Evolutionary conservation across 2,888 invertebrate genomes (phyloP).

Genomic region (Physocephala rufipes): DNA sequence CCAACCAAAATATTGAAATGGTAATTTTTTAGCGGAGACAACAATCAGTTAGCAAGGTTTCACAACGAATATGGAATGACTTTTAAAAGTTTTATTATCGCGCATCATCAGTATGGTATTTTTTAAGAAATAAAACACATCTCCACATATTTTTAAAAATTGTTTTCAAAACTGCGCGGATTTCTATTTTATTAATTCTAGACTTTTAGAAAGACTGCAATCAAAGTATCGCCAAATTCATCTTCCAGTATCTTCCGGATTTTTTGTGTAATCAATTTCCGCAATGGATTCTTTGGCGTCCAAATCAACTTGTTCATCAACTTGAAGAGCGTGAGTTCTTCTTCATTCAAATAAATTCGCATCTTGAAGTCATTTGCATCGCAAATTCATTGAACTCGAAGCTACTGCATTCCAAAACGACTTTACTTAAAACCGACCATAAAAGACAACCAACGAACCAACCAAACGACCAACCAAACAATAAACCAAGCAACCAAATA

Average conservation of each 20-base stretch:
- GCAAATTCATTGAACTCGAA: slow-evolving; percentile 32
- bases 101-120: too few relatives aligned
- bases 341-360: slow-evolving; percentile 23
- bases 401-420: slow-evolving; percentile 30
- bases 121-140: too few relatives aligned
- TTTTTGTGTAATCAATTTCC: background rate
- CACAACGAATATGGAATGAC: too few relatives aligned
- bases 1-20: too few relatives aligned
- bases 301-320: background rate
- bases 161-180: slow-evolving; percentile 6
- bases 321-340: background rate
- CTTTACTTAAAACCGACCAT: background rate
- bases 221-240: background rate
- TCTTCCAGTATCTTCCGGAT: slow-evolving; percentile 26
- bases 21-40: too few relatives aligned
- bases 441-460: background rate
- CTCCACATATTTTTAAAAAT: too few relatives aligned
- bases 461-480: background rate
- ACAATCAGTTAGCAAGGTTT: too few relatives aligned
- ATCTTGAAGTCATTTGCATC: slow-evolving; percentile 30
- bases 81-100: too few relatives aligned
- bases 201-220: background rate
- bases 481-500: background rate
- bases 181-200: slow-evolving; percentile 24
- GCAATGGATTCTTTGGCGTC: slow-evolving; percentile 1